Percentiles rank a stretch among this genome's conserved stretches.
Conservation (phyloP, 2,113 vertebrate species). For the Gymnarchus niloticus region DNA sequence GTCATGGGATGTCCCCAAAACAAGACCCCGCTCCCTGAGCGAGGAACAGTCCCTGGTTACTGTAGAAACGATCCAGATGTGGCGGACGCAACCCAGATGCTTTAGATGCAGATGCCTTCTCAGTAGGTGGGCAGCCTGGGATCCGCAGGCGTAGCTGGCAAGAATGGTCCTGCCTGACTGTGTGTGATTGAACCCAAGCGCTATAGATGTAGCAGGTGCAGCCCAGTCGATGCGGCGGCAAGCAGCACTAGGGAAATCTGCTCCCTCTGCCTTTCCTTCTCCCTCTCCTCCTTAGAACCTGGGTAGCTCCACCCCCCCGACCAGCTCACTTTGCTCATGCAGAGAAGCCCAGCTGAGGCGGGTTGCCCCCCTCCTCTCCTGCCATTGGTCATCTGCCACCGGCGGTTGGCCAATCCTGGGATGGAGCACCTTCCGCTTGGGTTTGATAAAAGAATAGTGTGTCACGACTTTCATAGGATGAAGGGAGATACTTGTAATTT, state of each 20-base stretch:
- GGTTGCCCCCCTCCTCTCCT: constrained; percentile 5
- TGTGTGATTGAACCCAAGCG: not conserved
- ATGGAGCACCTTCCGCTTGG: constrained; percentile 16
- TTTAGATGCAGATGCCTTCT: not conserved
- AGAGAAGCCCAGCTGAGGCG: constrained; percentile 17
- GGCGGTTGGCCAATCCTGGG: constrained; percentile 13
- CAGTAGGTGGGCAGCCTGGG: not conserved
- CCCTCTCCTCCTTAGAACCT: not conserved
- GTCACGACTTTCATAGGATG: constrained; percentile 19
- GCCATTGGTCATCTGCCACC: constrained; percentile 16
- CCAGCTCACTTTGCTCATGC: constrained; percentile 17
- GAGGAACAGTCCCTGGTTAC: not conserved
- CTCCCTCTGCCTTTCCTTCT: not conserved
- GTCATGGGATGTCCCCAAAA: not conserved
- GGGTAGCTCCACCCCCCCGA: not conserved
- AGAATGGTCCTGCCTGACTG: not conserved
- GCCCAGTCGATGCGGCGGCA: not conserved
- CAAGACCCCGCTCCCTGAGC: not conserved
- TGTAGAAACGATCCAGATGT: not conserved
- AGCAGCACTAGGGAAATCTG: constrained; percentile 15
- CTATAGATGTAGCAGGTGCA: not conserved
- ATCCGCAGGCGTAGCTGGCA: not conserved
- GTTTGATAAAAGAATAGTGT: constrained; percentile 21
- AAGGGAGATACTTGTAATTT: constrained; percentile 21
- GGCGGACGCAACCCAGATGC: not conserved